Base-by-base conservation (phyloP, 2,888 invertebrate species). In the Meliscaeva auricollis region DNA sequence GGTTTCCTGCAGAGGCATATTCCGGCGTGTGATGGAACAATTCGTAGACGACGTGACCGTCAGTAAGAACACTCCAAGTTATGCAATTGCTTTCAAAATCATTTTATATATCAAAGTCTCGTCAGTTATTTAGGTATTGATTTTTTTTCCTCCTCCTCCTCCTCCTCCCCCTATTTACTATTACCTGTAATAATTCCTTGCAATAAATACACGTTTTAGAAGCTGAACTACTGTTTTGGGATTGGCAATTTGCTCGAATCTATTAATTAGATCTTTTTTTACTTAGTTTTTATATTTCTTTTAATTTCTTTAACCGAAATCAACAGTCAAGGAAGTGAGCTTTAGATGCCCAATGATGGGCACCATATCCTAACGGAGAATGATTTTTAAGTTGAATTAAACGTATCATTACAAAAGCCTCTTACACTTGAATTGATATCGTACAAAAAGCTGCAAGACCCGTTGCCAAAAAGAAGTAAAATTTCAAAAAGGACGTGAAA, bases 21-120 rank as follows among this genome's bases (percentile, higher is more conserved):
- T 80, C 92, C 92, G 15, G 90, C 90, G 22, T 92, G 92, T 80
- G 92, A 92, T 89, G 92, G 92, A 17, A 92, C 91, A 41, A 91
- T 92, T 64, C 92, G 92, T 83, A 89, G 92, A 1, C 90, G 92
- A 38, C 91, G 91, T 3, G 91, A 91, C 76, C 84, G 79, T 9
- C 78, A 87, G 48, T 87, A 68, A 44, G 2, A 1, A 2, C 22
- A 41, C 35, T 58, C 8, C n/a, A 62, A 9, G 11, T 38, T 11
- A 38, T 9, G 6, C 35, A 35, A 20, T 50, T 58, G 35, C 44
- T 48, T 60, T 48, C 11, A n/a, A 50, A 50, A 20, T 50, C 48
- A 8, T 35, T 66, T 66, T 66, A 35, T 66, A 35, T 66, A 66
- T 66, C 30, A 64, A 26, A 17, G 20, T 66, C 50, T 66, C 50